phyloP scores from a whole-genome alignment of 2,797 vertebrate genomes.

The Sebastes iracundus region DNA sequence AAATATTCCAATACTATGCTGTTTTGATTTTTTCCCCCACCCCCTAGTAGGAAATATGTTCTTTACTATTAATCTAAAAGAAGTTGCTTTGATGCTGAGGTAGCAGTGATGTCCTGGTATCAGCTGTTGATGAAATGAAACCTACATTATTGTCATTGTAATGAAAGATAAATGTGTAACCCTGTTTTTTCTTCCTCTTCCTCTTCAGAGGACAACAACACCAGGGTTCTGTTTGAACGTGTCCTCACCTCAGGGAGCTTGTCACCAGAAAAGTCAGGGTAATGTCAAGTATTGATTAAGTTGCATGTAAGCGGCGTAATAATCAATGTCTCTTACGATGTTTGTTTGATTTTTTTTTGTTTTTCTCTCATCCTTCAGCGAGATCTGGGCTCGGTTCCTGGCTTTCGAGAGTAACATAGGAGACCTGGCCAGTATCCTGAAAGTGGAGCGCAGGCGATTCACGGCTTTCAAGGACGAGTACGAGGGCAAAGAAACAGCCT shows the following conservation, averaged over 20 bases:
- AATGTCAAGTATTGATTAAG: conserved; percentile 47
- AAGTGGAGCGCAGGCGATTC: conserved; percentile 96
- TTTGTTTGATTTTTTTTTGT: background rate
- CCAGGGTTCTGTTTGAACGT: conserved; percentile 98
- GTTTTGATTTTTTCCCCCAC: too few species aligned
- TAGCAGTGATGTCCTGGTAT: background rate
- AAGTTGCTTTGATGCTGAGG: background rate
- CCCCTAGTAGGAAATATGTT: background rate
- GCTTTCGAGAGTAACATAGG: conserved; percentile 99
- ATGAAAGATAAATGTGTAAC: background rate
- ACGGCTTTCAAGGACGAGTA: conserved; percentile 98
- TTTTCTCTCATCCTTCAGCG: conserved; percentile 77
- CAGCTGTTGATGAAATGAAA: background rate
- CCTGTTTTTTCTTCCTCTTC: background rate
- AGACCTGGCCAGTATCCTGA: conserved; percentile 97
- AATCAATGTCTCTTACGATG: fast-evolving
- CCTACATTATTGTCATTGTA: background rate
- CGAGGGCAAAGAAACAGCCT: conserved; percentile 96
- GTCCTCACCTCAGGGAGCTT: conserved; percentile 98
- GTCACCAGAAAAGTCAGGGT: conserved; percentile 98
- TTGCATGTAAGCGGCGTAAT: background rate
- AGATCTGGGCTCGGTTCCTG: conserved; percentile 98
- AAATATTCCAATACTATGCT: too few species aligned
- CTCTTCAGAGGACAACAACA: conserved; percentile 96
- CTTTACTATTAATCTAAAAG: background rate